Conservation (phyloP, 1,140 invertebrate genomes). For the Papilio polyxenes region DNA sequence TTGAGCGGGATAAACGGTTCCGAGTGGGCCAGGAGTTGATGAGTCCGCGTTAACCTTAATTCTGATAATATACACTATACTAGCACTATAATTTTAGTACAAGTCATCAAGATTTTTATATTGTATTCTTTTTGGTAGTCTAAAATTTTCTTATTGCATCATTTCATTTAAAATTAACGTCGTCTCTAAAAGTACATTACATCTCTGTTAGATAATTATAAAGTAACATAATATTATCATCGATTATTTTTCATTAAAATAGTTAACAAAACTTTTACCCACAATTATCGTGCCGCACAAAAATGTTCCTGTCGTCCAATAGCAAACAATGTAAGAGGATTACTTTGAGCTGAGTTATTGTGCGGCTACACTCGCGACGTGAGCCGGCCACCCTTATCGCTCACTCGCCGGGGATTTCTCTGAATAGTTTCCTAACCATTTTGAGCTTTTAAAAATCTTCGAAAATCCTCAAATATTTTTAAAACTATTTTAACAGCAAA, state of each 20-base stretch:
- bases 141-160: too few relatives aligned
- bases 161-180: too few relatives aligned
- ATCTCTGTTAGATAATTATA: too few relatives aligned
- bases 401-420: slow-evolving; percentile 9
- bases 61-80: too few relatives aligned
- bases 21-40: too few relatives aligned
- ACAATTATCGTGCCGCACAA: slow-evolving; percentile 14
- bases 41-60: too few relatives aligned
- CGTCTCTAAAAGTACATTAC: too few relatives aligned
- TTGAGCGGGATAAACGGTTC: too few relatives aligned
- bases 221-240: too few relatives aligned
- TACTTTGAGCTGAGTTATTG: slow-evolving; percentile 19
- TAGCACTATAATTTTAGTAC: too few relatives aligned
- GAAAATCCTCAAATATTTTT: background rate
- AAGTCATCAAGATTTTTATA: too few relatives aligned
- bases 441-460: background rate
- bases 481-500: background rate
- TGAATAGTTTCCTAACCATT: slow-evolving; percentile 9
- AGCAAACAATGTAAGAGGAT: slow-evolving; percentile 28
- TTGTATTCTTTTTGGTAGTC: too few relatives aligned
- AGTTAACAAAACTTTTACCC: background rate
- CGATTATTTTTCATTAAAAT: background rate
- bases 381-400: background rate
- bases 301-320: background rate
- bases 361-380: background rate